phyloP scores from a whole-genome alignment of 1,140 invertebrate genomes.

The Eubasilissa regina region DNA sequence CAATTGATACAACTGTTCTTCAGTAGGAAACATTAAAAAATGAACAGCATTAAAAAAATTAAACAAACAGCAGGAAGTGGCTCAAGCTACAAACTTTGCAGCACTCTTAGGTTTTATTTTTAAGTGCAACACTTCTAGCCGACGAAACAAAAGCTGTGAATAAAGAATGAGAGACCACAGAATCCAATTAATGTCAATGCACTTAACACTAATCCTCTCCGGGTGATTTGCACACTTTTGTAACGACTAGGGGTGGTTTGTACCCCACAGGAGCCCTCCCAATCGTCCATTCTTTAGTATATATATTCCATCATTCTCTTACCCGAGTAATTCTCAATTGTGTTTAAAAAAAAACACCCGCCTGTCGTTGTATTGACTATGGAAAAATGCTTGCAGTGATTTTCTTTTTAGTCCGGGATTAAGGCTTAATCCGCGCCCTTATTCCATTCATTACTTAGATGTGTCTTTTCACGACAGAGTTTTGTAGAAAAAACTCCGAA shows the following conservation, averaged over 20 bases:
- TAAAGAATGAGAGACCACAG: constrained; percentile 44
- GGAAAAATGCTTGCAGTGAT: constrained; percentile 33
- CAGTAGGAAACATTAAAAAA: no score
- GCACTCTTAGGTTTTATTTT: constrained; percentile 14
- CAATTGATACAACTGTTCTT: no score
- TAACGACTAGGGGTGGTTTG: constrained; percentile 27
- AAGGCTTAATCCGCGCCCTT: constrained; percentile 35
- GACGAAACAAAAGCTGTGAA: constrained; percentile 36
- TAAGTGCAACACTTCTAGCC: neutral
- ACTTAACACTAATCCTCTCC: constrained; percentile 52
- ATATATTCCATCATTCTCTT: constrained; percentile 27
- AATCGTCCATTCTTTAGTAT: constrained; percentile 24
- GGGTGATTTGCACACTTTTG: constrained; percentile 49
- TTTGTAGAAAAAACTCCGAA: no score
- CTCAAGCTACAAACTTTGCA: constrained; percentile 19
- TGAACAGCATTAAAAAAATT: neutral
- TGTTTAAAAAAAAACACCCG: constrained; percentile 18
- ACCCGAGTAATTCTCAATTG: constrained; percentile 19
- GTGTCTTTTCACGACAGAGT: neutral
- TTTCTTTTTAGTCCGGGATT: constrained; percentile 43
- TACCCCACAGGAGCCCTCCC: constrained; percentile 7
- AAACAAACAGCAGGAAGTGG: neutral
- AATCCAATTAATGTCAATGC: constrained; percentile 56
- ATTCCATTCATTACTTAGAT: constrained; percentile 38
- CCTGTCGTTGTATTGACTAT: neutral